These are phyloP conservation scores for Craseonycteris thonglongyai DNA, from an alignment of 2,113 vertebrate species.

Conservation along the genomic window DNA sequence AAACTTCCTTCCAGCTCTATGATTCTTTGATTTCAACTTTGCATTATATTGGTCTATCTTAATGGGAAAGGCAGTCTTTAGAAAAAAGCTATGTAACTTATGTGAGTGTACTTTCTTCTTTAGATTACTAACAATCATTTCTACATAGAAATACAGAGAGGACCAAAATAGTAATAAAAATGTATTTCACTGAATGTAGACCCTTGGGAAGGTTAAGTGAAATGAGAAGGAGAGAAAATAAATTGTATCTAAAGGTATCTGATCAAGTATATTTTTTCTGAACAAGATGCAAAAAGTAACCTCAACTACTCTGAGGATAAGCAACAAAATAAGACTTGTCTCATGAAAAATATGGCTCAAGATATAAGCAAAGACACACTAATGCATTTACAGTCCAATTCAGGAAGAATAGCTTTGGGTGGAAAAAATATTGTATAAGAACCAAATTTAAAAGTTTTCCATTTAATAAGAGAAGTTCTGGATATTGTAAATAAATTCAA, in stretches of 20 bases:
- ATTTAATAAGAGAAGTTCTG: neutral
- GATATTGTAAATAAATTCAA: neutral
- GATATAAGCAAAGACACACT: neutral
- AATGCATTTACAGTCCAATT: neutral
- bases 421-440: neutral
- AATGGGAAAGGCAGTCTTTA: neutral
- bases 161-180: neutral
- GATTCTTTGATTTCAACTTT: slow-evolving; percentile 14
- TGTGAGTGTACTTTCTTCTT: neutral
- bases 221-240: neutral
- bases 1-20: neutral
- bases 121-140: slow-evolving; percentile 1
- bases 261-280: neutral
- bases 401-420: neutral
- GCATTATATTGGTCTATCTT: neutral
- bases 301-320: neutral
- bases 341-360: neutral
- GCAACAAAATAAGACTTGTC: neutral
- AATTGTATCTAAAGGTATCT: neutral
- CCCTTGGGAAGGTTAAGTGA: neutral
- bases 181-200: neutral
- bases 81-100: neutral
- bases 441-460: neutral
- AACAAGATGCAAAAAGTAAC: slow-evolving; percentile 22
- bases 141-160: neutral